Evolutionary conservation across 2,113 vertebrate genomes (phyloP).

Genomic region (Bubo scandiacus): DNA sequence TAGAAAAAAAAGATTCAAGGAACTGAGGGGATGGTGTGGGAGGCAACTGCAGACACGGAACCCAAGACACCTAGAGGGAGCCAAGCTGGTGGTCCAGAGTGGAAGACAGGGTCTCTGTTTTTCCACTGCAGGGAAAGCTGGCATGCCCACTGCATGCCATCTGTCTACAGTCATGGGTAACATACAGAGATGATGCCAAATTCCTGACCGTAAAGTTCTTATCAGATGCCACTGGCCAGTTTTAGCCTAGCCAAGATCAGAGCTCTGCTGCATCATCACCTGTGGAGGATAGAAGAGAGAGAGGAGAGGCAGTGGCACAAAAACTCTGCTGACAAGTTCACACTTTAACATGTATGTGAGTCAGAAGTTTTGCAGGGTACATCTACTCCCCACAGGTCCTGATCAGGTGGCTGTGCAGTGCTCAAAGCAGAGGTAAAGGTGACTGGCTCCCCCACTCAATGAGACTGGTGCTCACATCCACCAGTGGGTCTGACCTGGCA

Average conservation of each 20-base stretch:
- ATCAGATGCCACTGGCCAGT: neutral
- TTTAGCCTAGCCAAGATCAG: neutral
- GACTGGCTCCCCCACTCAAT: accelerated
- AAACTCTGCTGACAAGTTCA: neutral
- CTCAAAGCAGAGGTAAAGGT: neutral
- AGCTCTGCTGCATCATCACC: neutral
- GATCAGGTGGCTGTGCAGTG: neutral
- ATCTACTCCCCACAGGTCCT: neutral
- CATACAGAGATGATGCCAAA: neutral
- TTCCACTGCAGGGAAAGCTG: neutral
- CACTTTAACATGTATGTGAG: neutral
- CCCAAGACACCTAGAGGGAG: neutral
- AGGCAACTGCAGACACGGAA: neutral
- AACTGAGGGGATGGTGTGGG: neutral
- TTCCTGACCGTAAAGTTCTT: neutral
- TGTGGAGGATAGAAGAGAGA: neutral
- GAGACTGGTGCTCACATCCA: neutral
- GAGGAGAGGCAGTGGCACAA: neutral
- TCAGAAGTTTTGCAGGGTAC: neutral
- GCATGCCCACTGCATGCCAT: neutral
- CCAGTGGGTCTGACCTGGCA: neutral
- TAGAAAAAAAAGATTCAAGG: neutral
- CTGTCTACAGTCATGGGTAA: neutral
- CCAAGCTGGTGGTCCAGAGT: neutral
- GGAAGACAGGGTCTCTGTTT: neutral